Evolutionary conservation across 2,113 vertebrate species (phyloP).

Genomic region (Zosterops pallidus): DNA sequence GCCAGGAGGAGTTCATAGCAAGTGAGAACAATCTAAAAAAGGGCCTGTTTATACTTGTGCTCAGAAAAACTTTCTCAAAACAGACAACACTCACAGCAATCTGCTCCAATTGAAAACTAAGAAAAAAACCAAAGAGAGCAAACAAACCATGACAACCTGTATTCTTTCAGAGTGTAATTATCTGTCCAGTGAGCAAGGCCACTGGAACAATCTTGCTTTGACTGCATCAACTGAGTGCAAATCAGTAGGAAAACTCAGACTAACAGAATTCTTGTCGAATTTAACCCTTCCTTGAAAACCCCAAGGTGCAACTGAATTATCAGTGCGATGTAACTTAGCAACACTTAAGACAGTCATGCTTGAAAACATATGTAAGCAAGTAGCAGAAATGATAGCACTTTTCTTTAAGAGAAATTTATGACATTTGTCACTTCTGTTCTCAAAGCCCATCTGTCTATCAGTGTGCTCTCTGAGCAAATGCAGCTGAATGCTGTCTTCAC

Average conservation of each 20-base stretch:
- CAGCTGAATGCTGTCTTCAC: not conserved
- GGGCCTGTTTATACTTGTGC: not conserved
- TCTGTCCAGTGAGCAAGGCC: not conserved
- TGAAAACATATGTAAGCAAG: conserved; percentile 40
- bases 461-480: not conserved
- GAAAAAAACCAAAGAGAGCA: not conserved
- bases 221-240: not conserved
- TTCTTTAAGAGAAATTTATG: conserved; percentile 25
- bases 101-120: not conserved
- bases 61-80: not conserved
- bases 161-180: not conserved
- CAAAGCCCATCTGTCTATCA: conserved; percentile 43
- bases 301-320: not conserved
- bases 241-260: not conserved
- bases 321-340: not conserved
- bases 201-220: not conserved
- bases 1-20: not conserved
- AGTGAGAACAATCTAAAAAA: not conserved
- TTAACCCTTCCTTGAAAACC: not conserved
- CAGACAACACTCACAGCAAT: not conserved
- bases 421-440: conserved; percentile 24
- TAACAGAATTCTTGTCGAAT: not conserved
- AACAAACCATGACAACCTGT: not conserved
- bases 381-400: conserved; percentile 11
- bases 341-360: not conserved